Evolutionary conservation across 2,797 vertebrate genomes (phyloP).

Genomic region (Mus caroli): DNA sequence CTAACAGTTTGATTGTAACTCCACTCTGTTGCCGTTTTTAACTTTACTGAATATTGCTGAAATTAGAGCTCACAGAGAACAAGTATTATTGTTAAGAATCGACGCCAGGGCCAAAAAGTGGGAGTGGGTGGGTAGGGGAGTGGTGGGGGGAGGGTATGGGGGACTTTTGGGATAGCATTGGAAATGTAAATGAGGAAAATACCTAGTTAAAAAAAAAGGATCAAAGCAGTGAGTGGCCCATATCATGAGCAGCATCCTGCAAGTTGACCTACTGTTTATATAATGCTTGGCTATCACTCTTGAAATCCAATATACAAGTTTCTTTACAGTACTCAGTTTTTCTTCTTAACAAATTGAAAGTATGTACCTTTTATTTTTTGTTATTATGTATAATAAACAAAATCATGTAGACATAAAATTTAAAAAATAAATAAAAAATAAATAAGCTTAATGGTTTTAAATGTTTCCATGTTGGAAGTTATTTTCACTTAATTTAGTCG

Average conservation of each 20-base stretch:
- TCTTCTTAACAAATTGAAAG: not conserved
- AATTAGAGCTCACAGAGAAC: slow-evolving; percentile 16
- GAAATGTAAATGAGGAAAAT: too few species aligned
- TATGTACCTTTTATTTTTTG: not conserved
- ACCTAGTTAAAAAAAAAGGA: too few species aligned
- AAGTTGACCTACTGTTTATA: not conserved
- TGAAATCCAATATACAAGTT: not conserved
- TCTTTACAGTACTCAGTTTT: not conserved
- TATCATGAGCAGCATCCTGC: not conserved
- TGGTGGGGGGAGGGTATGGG: too few species aligned
- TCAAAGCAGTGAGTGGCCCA: too few species aligned
- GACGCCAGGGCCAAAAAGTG: too few species aligned
- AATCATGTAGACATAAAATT: too few species aligned
- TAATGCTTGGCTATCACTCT: not conserved
- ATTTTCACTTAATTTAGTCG: not conserved
- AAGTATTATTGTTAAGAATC: not conserved
- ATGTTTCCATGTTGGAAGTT: not conserved
- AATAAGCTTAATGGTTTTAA: slow-evolving; percentile 6
- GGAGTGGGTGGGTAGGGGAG: too few species aligned
- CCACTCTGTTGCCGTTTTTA: not conserved
- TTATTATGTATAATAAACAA: too few species aligned
- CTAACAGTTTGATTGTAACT: not conserved
- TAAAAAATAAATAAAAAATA: too few species aligned
- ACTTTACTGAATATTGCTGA: slow-evolving; percentile 16
- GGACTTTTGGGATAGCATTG: too few species aligned